A percentile compares a stretch with the other conserved stretches of the same genome.
These are phyloP conservation scores for Pantherophis alleghaniensis DNA, from an alignment of 2,797 vertebrate species.

Conservation along the genomic window DNA sequence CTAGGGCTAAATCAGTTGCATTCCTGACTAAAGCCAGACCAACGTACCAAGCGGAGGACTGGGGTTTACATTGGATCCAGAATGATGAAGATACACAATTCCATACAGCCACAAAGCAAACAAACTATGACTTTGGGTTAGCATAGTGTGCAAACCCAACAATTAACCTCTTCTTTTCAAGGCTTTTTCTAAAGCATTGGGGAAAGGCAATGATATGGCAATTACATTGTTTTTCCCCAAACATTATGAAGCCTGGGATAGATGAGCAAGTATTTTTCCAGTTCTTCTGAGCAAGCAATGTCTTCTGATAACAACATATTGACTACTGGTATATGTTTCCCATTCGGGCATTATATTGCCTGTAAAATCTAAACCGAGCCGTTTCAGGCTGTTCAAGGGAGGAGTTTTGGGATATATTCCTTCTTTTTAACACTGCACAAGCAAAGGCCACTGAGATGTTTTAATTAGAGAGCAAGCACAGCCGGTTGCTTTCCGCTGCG, in stretches of 20 bases:
- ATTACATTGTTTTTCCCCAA: neutral
- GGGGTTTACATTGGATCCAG: neutral
- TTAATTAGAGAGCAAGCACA: conserved; percentile 51
- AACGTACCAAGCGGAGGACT: neutral
- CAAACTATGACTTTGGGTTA: neutral
- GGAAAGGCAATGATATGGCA: conserved; percentile 8
- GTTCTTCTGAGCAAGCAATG: neutral
- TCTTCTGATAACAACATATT: conserved; percentile 8
- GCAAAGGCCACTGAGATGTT: conserved; percentile 47
- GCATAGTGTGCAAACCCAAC: neutral
- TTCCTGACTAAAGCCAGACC: neutral
- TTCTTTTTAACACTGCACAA: conserved; percentile 42
- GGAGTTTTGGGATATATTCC: neutral
- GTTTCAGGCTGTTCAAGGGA: conserved; percentile 37
- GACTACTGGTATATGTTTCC: conserved; percentile 19
- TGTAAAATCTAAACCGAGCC: conserved; percentile 43
- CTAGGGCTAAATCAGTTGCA: neutral
- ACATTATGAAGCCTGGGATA: neutral
- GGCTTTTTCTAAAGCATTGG: neutral
- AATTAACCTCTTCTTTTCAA: neutral
- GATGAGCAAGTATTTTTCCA: conserved; percentile 21
- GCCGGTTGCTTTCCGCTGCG: conserved; percentile 43
- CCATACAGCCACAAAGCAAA: neutral
- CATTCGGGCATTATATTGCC: conserved; percentile 39
- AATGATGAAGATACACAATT: neutral